Evolutionary conservation across 1,140 invertebrate species (phyloP), one percentile per base, ranked within the genome.

Genomic region (Macrocentrus cingulum): DNA sequence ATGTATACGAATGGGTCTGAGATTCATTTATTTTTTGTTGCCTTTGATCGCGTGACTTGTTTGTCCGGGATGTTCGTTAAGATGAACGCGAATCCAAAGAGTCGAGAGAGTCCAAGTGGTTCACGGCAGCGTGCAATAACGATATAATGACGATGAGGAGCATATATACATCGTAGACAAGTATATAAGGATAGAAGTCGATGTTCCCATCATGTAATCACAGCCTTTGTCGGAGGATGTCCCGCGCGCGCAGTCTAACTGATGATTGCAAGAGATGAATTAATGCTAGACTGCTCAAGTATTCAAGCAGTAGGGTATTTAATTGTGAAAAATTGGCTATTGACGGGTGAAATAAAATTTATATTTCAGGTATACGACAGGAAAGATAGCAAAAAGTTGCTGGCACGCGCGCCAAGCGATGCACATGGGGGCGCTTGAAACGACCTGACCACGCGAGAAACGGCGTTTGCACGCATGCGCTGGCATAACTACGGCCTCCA

Each of bases 31-130:
- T 46, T 46, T 3, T 1, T 29, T 29, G 7, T 25, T 11, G 44
- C n/a, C 9, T 16, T 18, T 46, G 23, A 49, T 49, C 46, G 46
- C 46, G 46, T 49, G 46, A 49, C 46, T 49, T 13, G 44, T 49
- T 5, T n/a, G 2, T 29, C 25, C 4, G 25, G 25, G n/a, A 34
- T 18, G 25, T 25, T 49, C 13, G 46, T 49, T 32, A 34, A 49
- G 23, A 49, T 34, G 46, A 13, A 49, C 25, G 22, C 23, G 23
- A 32, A 34, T 23, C n/a, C 13, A 49, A 5, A 20, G 2, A 44
- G 25, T 49, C 13, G 25, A 29, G 20, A 49, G 13, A 49, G 46
- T 23, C n/a, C 18, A 46, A 46, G 20, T 46, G 6, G 11, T 41
- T 41, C 2, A 41, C 9, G 9, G 25, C 9, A 29, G 16, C 5